Conservation (phyloP, 2,888 invertebrate species). For the Agonopterix alstromeriana region DNA sequence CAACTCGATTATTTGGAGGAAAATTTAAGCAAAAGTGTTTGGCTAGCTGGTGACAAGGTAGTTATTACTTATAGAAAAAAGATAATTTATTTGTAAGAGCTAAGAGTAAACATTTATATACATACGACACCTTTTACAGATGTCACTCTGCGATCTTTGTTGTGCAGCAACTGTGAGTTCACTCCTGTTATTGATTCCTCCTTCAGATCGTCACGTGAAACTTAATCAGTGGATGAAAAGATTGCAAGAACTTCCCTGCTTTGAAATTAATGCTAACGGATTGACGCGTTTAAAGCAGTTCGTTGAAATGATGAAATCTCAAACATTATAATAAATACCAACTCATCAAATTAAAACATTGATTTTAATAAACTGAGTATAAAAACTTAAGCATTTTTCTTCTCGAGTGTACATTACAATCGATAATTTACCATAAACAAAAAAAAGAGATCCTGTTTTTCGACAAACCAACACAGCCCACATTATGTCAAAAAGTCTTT, state of each 20-base stretch:
- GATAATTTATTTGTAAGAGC: background rate
- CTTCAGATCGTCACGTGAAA: conserved; percentile 39
- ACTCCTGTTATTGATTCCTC: conserved; percentile 47
- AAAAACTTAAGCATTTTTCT: no score
- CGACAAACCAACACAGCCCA: conserved; percentile 6
- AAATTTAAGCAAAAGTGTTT: conserved; percentile 27
- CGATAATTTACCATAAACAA: conserved; percentile 2
- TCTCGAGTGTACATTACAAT: background rate
- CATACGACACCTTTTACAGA: conserved; percentile 26
- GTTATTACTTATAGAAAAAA: background rate
- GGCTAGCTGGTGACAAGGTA: conserved; percentile 53
- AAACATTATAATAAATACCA: background rate
- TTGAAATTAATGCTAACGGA: conserved; percentile 41
- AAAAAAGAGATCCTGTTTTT: background rate
- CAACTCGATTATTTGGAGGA: conserved; percentile 46
- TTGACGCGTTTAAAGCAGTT: conserved; percentile 26
- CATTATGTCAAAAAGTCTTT: conserved; percentile 45
- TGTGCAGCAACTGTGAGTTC: conserved; percentile 63
- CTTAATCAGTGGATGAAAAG: conserved; percentile 53
- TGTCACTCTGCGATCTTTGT: conserved; percentile 55
- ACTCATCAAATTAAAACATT: background rate
- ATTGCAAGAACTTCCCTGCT: conserved; percentile 35
- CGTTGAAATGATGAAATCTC: no score
- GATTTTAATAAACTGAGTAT: no score
- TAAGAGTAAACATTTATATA: background rate